Conservation (phyloP, 1,140 invertebrate species). For the Pollicipes pollicipes region DNA sequence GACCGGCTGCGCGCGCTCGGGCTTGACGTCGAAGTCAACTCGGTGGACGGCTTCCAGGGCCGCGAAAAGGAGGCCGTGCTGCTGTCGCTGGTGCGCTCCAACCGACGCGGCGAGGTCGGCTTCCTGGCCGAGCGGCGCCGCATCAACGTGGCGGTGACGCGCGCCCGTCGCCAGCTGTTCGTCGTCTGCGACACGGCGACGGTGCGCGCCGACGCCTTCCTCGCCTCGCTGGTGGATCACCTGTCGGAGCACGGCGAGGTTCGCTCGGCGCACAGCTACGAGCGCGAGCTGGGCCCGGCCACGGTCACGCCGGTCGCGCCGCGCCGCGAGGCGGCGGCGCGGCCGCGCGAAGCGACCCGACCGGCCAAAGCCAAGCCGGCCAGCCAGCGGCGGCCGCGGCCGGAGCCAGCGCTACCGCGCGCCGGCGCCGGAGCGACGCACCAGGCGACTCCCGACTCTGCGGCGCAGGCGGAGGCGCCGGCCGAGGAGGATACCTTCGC, state of each 20-base stretch:
- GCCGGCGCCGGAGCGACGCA: too few relatives aligned
- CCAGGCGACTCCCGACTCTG: constrained; percentile 2
- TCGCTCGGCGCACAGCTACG: constrained; percentile 25
- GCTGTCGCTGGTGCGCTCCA: constrained; percentile 33
- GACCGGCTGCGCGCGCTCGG: constrained; percentile 27
- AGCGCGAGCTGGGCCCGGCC: constrained; percentile 6
- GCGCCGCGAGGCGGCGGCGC: not conserved
- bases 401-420: constrained; percentile 7
- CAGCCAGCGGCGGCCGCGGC: constrained; percentile 14
- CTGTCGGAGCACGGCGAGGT: constrained; percentile 32
- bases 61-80: constrained; percentile 36
- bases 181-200: constrained; percentile 39
- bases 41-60: constrained; percentile 42
- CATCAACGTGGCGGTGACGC: constrained; percentile 43
- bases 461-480: constrained; percentile 1
- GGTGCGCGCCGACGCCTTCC: constrained; percentile 31
- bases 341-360: constrained; percentile 7
- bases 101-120: constrained; percentile 32
- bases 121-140: constrained; percentile 40
- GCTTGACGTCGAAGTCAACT: constrained; percentile 33
- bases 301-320: constrained; percentile 12
- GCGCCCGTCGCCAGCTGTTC: constrained; percentile 37
- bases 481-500: constrained; percentile 14
- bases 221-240: constrained; percentile 34
- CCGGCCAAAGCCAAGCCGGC: constrained; percentile 6